Evolutionary conservation across 2,888 invertebrate genomes (phyloP).

Genomic region (Nomada ferruginata): DNA sequence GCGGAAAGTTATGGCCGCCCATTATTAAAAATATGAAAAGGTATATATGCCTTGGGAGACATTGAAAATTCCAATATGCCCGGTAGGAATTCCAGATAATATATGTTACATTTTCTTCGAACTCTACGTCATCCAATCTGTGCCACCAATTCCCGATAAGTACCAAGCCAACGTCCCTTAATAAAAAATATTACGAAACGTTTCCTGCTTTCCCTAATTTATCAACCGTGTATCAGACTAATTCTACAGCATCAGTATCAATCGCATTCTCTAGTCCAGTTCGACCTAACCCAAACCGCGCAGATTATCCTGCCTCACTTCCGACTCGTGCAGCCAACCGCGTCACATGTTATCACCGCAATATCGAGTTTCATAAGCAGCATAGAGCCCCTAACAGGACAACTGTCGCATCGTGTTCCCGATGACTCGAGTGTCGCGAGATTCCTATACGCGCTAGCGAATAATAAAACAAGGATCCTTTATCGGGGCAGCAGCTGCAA

Average conservation of each 20-base stretch:
- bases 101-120: too few relatives aligned
- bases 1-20: too few relatives aligned
- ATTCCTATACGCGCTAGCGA: background rate
- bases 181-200: too few relatives aligned
- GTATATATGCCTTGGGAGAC: too few relatives aligned
- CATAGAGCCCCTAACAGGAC: background rate
- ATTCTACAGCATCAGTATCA: background rate
- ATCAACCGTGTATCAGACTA: too few relatives aligned
- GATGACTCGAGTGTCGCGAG: constrained; percentile 11
- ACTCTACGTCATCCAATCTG: too few relatives aligned
- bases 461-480: constrained; percentile 5
- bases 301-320: background rate
- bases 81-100: too few relatives aligned
- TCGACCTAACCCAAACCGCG: background rate
- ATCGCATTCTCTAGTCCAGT: background rate
- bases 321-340: background rate
- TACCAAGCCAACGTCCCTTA: too few relatives aligned
- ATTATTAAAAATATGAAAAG: too few relatives aligned
- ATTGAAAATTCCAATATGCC: too few relatives aligned
- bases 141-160: too few relatives aligned
- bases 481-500: constrained; percentile 18
- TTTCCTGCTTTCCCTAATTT: too few relatives aligned
- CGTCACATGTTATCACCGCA: constrained; percentile 5
- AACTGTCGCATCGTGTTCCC: constrained; percentile 23
- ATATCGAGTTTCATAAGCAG: constrained; percentile 12